These are phyloP conservation scores for Agrotis puta DNA, from an alignment of 2,888 invertebrate genomes.

Conservation along the genomic window DNA sequence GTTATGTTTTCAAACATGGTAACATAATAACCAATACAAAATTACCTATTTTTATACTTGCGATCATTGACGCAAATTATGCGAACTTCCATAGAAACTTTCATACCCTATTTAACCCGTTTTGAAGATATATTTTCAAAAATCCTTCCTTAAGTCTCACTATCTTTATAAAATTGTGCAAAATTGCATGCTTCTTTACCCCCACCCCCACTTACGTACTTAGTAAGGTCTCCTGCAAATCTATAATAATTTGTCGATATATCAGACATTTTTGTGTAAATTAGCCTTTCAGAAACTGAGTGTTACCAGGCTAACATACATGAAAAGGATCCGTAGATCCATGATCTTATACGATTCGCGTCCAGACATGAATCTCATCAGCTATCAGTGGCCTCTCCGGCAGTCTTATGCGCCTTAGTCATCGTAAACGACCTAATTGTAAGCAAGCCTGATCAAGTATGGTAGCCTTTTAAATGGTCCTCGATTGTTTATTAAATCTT, in stretches of 20 bases:
- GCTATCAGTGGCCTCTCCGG: not conserved
- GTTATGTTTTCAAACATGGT: not conserved
- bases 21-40: too few species aligned
- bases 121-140: too few species aligned
- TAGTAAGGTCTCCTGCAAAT: too few species aligned
- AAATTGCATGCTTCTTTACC: too few species aligned
- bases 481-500: conserved; percentile 54
- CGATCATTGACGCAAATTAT: too few species aligned
- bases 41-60: too few species aligned
- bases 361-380: not conserved
- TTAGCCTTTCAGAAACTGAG: conserved; percentile 6
- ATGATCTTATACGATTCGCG: not conserved
- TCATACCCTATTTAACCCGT: too few species aligned
- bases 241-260: not conserved
- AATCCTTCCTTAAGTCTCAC: too few species aligned
- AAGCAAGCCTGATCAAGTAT: conserved; percentile 12
- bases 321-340: not conserved
- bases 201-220: too few species aligned
- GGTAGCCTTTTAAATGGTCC: conserved; percentile 48
- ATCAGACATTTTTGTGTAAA: not conserved
- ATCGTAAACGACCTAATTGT: not conserved
- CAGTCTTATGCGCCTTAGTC: not conserved
- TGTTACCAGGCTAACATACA: conserved; percentile 6
- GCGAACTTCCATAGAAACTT: too few species aligned
- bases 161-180: too few species aligned